phyloP scores from a whole-genome alignment of 2,888 invertebrate genomes.

The Geotrupes spiniger region DNA sequence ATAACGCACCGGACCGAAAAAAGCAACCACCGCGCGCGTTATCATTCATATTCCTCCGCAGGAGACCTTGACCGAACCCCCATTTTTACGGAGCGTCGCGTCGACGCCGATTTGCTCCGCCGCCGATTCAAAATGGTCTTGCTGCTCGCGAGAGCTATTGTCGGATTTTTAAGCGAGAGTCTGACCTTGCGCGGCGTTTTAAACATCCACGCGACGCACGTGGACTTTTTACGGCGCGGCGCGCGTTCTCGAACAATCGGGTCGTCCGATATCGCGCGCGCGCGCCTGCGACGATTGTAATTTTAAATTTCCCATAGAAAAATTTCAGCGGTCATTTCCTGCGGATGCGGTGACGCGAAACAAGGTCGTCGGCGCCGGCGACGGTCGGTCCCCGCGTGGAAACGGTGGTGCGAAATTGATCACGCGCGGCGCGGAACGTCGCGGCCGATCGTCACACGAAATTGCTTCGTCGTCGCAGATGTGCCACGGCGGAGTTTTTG shows the following conservation, averaged over 20 bases:
- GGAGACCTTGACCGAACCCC: constrained; percentile 20
- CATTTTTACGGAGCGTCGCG: constrained; percentile 15
- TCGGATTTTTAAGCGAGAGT: not conserved
- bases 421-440: too few species aligned
- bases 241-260: not conserved
- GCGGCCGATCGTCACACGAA: not conserved
- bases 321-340: constrained; percentile 10
- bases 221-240: constrained; percentile 2
- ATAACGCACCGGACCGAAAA: too few species aligned
- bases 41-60: constrained; percentile 4
- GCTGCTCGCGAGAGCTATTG: not conserved
- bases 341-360: constrained; percentile 15
- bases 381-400: too few species aligned
- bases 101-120: constrained; percentile 7
- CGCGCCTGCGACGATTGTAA: too few species aligned
- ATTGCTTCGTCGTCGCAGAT: too few species aligned
- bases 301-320: too few species aligned
- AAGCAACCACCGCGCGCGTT: not conserved
- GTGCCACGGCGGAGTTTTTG: too few species aligned
- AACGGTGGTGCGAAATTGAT: too few species aligned
- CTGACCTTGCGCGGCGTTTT: constrained; percentile 24
- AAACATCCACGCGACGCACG: constrained; percentile 23
- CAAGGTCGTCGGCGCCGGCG: constrained; percentile 13
- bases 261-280: too few species aligned
- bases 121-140: constrained; percentile 6